These are phyloP conservation scores for Pteruthius melanotis DNA, from an alignment of 2,113 vertebrate species.

Conservation along the genomic window DNA sequence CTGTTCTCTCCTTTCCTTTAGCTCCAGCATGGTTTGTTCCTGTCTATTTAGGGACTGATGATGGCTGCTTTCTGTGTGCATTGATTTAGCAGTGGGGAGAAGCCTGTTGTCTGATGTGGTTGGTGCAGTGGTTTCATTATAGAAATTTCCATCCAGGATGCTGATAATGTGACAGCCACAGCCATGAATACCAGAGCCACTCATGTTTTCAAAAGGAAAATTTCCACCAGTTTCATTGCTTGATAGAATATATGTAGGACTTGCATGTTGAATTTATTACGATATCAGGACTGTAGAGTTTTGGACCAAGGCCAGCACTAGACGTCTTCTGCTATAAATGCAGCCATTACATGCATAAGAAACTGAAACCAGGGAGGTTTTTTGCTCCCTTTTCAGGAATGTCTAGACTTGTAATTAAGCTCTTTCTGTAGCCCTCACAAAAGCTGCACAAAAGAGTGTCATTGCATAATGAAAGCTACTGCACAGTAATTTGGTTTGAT, in stretches of 20 bases:
- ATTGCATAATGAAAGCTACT: conserved; percentile 53
- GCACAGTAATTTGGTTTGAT: conserved; percentile 60
- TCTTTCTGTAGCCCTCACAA: conserved; percentile 34
- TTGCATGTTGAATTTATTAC: background rate
- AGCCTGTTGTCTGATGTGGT: background rate
- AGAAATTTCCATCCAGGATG: background rate
- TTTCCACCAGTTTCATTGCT: background rate
- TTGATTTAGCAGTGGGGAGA: background rate
- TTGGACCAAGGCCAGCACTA: background rate
- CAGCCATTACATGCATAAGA: background rate
- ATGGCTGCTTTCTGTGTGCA: background rate
- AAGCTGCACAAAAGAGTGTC: conserved; percentile 41
- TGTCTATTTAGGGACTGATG: background rate
- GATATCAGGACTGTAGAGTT: background rate
- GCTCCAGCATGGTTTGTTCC: background rate
- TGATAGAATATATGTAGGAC: background rate
- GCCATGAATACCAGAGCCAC: background rate
- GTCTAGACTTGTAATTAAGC: conserved; percentile 67
- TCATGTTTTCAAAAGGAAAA: background rate
- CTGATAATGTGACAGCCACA: background rate
- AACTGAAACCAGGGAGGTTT: background rate
- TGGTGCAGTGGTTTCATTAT: background rate
- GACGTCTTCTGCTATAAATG: background rate
- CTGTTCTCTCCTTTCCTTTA: background rate
- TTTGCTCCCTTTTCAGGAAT: conserved; percentile 21